Conservation (phyloP, 1,140 invertebrate species). For the Nomia melanderi region DNA sequence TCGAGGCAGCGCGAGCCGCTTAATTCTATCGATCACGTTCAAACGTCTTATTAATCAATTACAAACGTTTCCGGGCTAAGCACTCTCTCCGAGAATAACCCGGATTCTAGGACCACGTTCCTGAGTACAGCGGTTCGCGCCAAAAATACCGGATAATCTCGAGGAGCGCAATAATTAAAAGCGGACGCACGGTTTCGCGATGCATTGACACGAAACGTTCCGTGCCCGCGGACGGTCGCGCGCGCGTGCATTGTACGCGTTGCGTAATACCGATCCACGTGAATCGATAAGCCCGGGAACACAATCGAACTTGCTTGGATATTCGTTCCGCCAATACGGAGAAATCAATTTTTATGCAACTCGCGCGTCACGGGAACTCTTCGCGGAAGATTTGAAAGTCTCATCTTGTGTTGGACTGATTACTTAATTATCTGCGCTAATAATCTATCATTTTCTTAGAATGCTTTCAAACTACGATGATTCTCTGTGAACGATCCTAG, state of each 20-base stretch:
- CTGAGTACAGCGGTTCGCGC: conserved; percentile 31
- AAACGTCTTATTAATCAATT: conserved; percentile 48
- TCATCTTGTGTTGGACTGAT: too few relatives aligned
- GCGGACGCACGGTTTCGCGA: conserved; percentile 38
- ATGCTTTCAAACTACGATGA: too few relatives aligned
- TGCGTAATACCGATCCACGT: conserved; percentile 31
- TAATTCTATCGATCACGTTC: conserved; percentile 24
- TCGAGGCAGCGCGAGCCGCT: background rate
- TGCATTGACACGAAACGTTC: conserved; percentile 29
- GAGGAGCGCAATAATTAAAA: conserved; percentile 47
- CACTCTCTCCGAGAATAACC: conserved; percentile 27
- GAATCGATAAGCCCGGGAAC: conserved; percentile 15
- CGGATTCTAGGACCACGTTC: conserved; percentile 34
- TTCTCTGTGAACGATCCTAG: background rate
- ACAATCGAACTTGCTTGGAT: conserved; percentile 6
- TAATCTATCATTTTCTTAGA: too few relatives aligned
- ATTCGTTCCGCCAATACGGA: background rate
- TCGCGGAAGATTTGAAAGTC: too few relatives aligned
- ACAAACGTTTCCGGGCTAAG: conserved; percentile 21
- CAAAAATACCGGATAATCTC: conserved; percentile 57
- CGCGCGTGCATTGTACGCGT: conserved; percentile 16
- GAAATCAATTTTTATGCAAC: too few relatives aligned
- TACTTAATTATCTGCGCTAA: too few relatives aligned
- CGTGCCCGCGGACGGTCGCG: background rate
- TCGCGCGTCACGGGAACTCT: too few relatives aligned